These are phyloP conservation scores for Chrysomallon squamiferum DNA, from an alignment of 1,140 invertebrate species.

Conservation along the genomic window DNA sequence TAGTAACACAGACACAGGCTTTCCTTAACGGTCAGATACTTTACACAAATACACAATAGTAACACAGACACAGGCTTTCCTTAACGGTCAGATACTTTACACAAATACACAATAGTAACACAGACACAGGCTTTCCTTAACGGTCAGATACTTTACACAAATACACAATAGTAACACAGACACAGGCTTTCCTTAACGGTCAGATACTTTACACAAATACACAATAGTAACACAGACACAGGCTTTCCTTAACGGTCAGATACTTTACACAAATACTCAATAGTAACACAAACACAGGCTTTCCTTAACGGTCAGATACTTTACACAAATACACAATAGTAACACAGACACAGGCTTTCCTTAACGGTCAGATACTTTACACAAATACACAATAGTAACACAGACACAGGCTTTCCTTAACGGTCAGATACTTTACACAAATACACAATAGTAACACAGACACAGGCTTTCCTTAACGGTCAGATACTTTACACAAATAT, in stretches of 20 bases:
- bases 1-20: conserved; percentile 33
- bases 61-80: conserved; percentile 34
- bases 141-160: conserved; percentile 19
- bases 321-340: conserved; percentile 13
- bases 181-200: conserved; percentile 39
- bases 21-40: conserved; percentile 30
- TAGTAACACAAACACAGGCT: conserved; percentile 33
- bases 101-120: no score
- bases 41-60: conserved; percentile 12
- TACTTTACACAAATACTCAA: conserved; percentile 13
- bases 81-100: conserved; percentile 22
- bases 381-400: no score
- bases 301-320: conserved; percentile 29
- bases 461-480: conserved; percentile 39
- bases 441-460: no score
- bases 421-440: conserved; percentile 18
- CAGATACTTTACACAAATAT: conserved; percentile 12
- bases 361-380: conserved; percentile 21
- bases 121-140: conserved; percentile 36
- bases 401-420: conserved; percentile 36
- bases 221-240: conserved; percentile 33
- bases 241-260: conserved; percentile 32
- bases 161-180: no score
- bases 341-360: conserved; percentile 33
- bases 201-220: conserved; percentile 12